Evolutionary conservation across 2,888 invertebrate genomes (phyloP).

Genomic region (Tiphia femorata): DNA sequence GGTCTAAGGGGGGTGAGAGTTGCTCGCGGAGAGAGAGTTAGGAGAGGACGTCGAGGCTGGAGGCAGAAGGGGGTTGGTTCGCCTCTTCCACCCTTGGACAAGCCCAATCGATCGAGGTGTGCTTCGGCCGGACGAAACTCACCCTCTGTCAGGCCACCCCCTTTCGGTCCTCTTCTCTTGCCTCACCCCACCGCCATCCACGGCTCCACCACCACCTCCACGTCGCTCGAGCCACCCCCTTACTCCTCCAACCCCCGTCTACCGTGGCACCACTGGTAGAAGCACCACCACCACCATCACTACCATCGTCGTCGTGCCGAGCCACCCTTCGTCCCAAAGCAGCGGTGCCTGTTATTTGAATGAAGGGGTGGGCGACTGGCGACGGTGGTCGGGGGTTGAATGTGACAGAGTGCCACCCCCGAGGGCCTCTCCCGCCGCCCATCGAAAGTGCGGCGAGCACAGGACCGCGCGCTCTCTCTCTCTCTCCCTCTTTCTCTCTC

Average conservation of each 20-base stretch:
- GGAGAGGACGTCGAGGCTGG: slow-evolving; percentile 19
- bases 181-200: slow-evolving; percentile 35
- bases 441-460: slow-evolving; percentile 67
- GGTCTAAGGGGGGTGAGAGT: too few relatives aligned
- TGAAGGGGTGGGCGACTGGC: slow-evolving; percentile 46
- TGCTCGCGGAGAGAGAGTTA: slow-evolving; percentile 23
- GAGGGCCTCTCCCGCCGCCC: slow-evolving; percentile 54
- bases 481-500: slow-evolving; percentile 9
- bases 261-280: not conserved
- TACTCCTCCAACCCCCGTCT: slow-evolving; percentile 16
- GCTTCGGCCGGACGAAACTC: slow-evolving; percentile 69
- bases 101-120: slow-evolving; percentile 70
- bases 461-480: slow-evolving; percentile 37
- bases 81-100: slow-evolving; percentile 67
- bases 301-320: slow-evolving; percentile 28
- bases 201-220: slow-evolving; percentile 30
- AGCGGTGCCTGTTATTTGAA: slow-evolving; percentile 67
- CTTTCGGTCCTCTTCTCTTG: slow-evolving; percentile 25
- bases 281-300: not conserved
- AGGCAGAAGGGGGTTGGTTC: slow-evolving; percentile 15
- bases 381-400: slow-evolving; percentile 63
- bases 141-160: slow-evolving; percentile 34
- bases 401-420: slow-evolving; percentile 68
- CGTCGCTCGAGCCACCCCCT: slow-evolving; percentile 11
- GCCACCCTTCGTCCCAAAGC: slow-evolving; percentile 42